A percentile compares a stretch with the other conserved stretches of the same genome.
Conservation (phyloP, 2,888 invertebrate genomes). For the Parnassius orleans region DNA sequence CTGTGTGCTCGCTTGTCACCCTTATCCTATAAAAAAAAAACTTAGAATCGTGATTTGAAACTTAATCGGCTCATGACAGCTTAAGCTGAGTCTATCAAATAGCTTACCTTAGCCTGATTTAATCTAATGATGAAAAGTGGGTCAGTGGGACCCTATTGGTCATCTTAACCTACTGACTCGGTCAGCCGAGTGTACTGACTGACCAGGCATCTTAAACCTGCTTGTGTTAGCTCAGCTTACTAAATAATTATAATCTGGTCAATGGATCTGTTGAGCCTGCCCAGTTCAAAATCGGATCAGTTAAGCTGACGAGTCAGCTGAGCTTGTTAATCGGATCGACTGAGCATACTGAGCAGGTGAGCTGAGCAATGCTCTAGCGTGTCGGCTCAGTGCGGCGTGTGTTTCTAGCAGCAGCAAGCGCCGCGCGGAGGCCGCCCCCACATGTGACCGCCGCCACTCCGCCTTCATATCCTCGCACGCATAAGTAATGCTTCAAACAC, state of each 20-base stretch:
- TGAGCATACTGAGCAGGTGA: background rate
- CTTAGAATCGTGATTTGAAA: no score
- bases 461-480: constrained; percentile 71
- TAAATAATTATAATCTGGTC: no score
- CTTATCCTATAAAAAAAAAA: no score
- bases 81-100: no score
- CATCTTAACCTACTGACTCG: background rate
- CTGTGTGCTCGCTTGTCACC: no score
- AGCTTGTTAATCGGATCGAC: constrained; percentile 42
- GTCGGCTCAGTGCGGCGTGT: constrained; percentile 35
- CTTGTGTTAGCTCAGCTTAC: no score
- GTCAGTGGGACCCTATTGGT: background rate
- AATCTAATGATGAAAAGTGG: background rate
- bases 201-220: background rate
- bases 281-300: no score
- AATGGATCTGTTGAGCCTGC: no score
- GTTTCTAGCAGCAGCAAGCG: constrained; percentile 49
- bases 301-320: constrained; percentile 41
- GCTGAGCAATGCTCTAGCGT: constrained; percentile 37
- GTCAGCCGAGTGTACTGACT: constrained; percentile 57
- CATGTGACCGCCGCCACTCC: constrained; percentile 84
- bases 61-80: no score
- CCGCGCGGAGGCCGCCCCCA: constrained; percentile 86
- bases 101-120: background rate
- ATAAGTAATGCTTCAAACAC: constrained; percentile 38